These are phyloP conservation scores for Nebria brevicollis DNA, from an alignment of 2,888 invertebrate species.

Conservation along the genomic window DNA sequence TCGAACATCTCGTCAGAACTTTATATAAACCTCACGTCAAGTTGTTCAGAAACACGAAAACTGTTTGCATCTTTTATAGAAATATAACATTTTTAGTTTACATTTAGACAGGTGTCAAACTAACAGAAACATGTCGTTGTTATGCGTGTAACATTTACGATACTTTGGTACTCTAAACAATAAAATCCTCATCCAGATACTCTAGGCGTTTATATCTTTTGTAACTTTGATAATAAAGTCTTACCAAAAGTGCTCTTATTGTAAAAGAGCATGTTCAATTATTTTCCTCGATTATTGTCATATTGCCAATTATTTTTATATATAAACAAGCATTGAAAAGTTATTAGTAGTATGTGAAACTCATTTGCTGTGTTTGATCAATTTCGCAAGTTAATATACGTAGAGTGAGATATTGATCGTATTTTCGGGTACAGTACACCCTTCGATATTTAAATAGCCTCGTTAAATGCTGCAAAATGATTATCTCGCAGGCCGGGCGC, in stretches of 20 bases:
- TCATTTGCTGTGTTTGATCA: neutral
- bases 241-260: neutral
- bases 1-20: slow-evolving; percentile 17
- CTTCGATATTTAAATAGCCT: slow-evolving; percentile 33
- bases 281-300: neutral
- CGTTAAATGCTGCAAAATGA: slow-evolving; percentile 18
- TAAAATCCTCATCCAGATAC: neutral
- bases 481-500: slow-evolving; percentile 18
- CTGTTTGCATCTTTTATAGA: neutral
- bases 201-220: neutral
- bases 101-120: neutral
- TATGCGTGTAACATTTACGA: neutral
- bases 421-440: slow-evolving; percentile 10
- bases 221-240: neutral
- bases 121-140: neutral
- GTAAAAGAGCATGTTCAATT: neutral
- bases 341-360: neutral
- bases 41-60: neutral
- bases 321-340: neutral
- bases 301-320: neutral
- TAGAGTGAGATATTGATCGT: neutral
- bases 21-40: slow-evolving; percentile 32
- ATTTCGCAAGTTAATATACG: neutral
- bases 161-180: neutral
- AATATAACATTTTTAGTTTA: neutral